Evolutionary conservation across 1,140 invertebrate genomes (phyloP), one percentile per base, ranked within the genome.

Genomic region (Neodiprion fabricii): DNA sequence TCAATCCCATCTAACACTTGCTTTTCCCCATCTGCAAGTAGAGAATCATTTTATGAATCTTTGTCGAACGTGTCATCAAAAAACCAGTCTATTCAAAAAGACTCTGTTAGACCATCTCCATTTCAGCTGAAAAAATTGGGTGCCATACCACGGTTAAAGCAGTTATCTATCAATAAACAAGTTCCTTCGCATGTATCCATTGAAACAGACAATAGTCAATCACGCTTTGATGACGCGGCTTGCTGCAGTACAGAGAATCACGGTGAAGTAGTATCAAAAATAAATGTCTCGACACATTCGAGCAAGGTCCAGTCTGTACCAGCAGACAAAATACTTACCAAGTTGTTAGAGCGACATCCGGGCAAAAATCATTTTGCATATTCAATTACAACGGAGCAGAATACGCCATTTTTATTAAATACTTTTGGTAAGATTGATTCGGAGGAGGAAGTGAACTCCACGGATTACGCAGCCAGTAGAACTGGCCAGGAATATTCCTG

Each of bases 291-390:
- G 17, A 65, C 12, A 65, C 61, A 65, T 14, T 65, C 12, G 61
- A 14, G 61, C 61, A 65, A 7, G 61, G 61, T 65, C 17, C 12
- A 65, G 61, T 65, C 61, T 14, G 1, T 14, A 2, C 17, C 17
- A 14, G 17, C 17, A 14, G 12, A 65, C 12, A 7, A 65, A 21
- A 65, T 65, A 14, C 12, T 65, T 17, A 65, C 61, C 4, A 65
- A 14, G 61, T 65, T 65, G 12, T 14, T 17, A 65, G 17, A 69
- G 67, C 21, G 0, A 12, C 14, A 23, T 23, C 7, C 67, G 40
- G 40, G 67, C 67, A 69, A 23, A 69, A 11, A 69, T 21, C 67
- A 69, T 69, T 23, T 69, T 12, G 17, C 67, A 11, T 69, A 69
- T 12, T 11, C 23, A 12, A 47, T 47, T 69, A 69, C 14, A 12